Conservation (phyloP, 92 coral and sea anemone species). For the Isaurus tuberculatus region DNA sequence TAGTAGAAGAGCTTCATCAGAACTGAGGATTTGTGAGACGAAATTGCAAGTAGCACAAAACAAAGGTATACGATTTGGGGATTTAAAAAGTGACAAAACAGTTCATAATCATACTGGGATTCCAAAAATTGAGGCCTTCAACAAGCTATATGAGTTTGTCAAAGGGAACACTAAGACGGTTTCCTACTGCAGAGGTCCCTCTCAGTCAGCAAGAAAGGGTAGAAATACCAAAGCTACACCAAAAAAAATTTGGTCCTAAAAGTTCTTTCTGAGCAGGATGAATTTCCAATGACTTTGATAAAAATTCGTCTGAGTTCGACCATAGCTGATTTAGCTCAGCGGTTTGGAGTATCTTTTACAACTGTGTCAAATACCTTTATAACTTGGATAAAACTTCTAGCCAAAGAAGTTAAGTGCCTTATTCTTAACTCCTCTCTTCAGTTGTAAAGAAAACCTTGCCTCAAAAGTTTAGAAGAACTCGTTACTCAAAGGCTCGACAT, state of each 20-base stretch:
- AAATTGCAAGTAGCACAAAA: constrained; percentile 9
- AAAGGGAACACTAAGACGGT: background rate
- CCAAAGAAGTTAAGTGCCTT: constrained; percentile 57
- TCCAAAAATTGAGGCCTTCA: too few species aligned
- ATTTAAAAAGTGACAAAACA: background rate
- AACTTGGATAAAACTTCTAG: constrained; percentile 65
- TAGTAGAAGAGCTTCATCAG: background rate
- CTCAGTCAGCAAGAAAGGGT: too few species aligned
- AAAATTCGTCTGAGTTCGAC: constrained; percentile 65
- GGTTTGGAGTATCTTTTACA: constrained; percentile 56
- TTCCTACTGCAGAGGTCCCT: too few species aligned
- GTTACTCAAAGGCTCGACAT: constrained; percentile 13
- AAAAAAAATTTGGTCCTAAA: constrained; percentile 62
- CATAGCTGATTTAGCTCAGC: constrained; percentile 61
- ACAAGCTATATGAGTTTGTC: too few species aligned
- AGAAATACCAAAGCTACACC: constrained; percentile 53
- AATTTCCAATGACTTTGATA: constrained; percentile 57
- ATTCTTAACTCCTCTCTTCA: constrained; percentile 53
- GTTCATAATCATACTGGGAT: too few species aligned
- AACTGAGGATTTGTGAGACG: constrained; percentile 6
- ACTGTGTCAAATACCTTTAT: constrained; percentile 56
- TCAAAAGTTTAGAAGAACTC: constrained; percentile 59
- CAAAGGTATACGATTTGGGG: constrained; percentile 6
- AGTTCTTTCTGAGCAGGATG: constrained; percentile 56
- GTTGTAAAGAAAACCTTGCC: constrained; percentile 59